These are phyloP conservation scores for Pachyramphus minor DNA, from an alignment of 2,113 vertebrate genomes.

Conservation along the genomic window DNA sequence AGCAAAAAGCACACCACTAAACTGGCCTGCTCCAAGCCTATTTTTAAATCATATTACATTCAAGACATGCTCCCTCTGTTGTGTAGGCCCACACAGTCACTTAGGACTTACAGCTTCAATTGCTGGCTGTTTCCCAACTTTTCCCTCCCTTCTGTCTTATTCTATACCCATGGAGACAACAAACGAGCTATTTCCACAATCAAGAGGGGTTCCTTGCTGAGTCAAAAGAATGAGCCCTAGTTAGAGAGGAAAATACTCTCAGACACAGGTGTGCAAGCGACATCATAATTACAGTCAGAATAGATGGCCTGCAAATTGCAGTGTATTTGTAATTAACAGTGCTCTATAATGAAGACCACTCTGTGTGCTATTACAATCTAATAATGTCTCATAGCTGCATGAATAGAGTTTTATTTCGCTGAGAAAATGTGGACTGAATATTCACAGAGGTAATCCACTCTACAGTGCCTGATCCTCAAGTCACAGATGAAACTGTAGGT, in stretches of 20 bases:
- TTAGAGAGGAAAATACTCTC: neutral
- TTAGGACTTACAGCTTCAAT: neutral
- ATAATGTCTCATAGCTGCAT: neutral
- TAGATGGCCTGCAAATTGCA: neutral
- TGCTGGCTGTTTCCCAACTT: slow-evolving; percentile 1
- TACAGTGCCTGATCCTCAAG: neutral
- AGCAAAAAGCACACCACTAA: neutral
- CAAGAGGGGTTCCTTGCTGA: neutral
- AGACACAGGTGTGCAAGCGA: slow-evolving; percentile 1
- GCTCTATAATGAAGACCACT: neutral
- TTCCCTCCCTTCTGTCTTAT: neutral
- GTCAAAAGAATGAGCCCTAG: neutral
- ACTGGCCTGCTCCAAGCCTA: neutral
- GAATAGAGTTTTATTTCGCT: neutral
- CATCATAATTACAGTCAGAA: slow-evolving; percentile 24
- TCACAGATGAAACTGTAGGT: neutral
- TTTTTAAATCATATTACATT: neutral
- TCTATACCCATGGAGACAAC: neutral
- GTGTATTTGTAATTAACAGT: neutral
- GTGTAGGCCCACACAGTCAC: neutral
- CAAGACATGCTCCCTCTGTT: neutral
- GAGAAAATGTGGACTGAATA: neutral
- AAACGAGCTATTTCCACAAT: neutral
- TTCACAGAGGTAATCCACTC: neutral
- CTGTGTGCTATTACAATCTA: neutral